phyloP scores from a whole-genome alignment of 2,888 invertebrate species.

The Trilocha varians region DNA sequence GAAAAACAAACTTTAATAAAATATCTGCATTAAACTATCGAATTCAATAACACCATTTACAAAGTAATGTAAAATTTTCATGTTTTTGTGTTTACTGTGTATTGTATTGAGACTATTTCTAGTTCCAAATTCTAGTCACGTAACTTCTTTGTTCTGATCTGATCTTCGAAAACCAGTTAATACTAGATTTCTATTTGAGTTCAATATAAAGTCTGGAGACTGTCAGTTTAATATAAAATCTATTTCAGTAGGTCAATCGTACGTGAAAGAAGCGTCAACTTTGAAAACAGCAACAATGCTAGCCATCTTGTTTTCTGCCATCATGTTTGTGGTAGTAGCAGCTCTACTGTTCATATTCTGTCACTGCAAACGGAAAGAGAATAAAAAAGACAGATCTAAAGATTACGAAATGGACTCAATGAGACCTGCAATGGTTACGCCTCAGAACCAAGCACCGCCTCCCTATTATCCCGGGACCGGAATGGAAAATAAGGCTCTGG shows the following conservation, averaged over 20 bases:
- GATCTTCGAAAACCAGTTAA: no score
- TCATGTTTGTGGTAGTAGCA: conserved; percentile 83
- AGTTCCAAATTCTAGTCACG: no score
- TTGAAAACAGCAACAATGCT: conserved; percentile 80
- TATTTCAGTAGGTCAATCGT: conserved; percentile 83
- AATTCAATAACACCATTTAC: no score
- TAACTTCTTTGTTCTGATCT: no score
- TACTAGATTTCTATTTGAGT: no score
- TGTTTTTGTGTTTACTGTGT: no score
- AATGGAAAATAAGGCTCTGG: conserved; percentile 92
- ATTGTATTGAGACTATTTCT: no score
- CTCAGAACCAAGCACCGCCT: conserved; percentile 89
- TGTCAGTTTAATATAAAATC: conserved; percentile 7
- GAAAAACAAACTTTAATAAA: no score
- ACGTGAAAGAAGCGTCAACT: conserved; percentile 84
- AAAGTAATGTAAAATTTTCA: no score
- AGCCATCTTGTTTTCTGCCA: conserved; percentile 29
- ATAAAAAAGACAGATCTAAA: conserved; percentile 87
- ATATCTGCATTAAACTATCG: no score
- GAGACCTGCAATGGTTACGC: conserved; percentile 87
- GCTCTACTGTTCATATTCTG: conserved; percentile 87
- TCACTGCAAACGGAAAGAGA: conserved; percentile 85
- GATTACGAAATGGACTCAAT: conserved; percentile 94
- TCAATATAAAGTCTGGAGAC: conserved; percentile 13
- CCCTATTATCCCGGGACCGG: conserved; percentile 90